Base-by-base conservation (phyloP, 2,888 invertebrate genomes). In the Acleris sparsana region DNA sequence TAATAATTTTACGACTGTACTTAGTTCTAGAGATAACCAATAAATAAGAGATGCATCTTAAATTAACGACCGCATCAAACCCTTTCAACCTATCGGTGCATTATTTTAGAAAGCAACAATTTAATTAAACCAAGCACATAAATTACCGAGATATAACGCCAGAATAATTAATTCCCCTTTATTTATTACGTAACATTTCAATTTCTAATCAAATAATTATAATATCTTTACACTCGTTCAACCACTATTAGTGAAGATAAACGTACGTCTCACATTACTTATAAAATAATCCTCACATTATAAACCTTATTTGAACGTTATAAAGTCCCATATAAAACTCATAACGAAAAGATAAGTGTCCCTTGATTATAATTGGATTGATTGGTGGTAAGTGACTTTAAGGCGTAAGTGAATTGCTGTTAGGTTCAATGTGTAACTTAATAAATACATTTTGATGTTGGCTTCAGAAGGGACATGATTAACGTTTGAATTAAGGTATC, bases 141-240 rank as follows among this genome's bases (percentile, higher is more conserved):
- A 61, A 65, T 65, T 6, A 65, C 55, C 9, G 33, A 65, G 60
- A 65, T 61, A 59, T 22, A 53, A 55, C 20, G 46, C 29, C 29
- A 33, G 7, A 33, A 52, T 61, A 65, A 55, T 65, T 65, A 65
- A 65, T 65, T 51, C 22, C 18, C 25, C n/a, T 43, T 29, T 61
- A 65, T 56, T 61, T 65, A 60, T 61, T 55, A 61, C 22, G 55
- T 61, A 61, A 65, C 65, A 65, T 61, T 61, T 61, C 43, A 56
- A 65, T 65, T 56, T 29, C 20, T 60, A 56, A 65, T 65, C 60
- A 43, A 55, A n/a, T 17, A 51, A 49, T 65, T 65, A 60, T 61
- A 49, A 29, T 51, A 56, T 55, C 65, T 60, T 53, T 64, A 64
- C 60, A 51, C 60, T 22, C 59, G 18, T 55, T 64, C 49, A 60